Evolutionary conservation across 2,888 invertebrate genomes (phyloP), one percentile per base, ranked within the genome.

Genomic region (Tribolium freemani): DNA sequence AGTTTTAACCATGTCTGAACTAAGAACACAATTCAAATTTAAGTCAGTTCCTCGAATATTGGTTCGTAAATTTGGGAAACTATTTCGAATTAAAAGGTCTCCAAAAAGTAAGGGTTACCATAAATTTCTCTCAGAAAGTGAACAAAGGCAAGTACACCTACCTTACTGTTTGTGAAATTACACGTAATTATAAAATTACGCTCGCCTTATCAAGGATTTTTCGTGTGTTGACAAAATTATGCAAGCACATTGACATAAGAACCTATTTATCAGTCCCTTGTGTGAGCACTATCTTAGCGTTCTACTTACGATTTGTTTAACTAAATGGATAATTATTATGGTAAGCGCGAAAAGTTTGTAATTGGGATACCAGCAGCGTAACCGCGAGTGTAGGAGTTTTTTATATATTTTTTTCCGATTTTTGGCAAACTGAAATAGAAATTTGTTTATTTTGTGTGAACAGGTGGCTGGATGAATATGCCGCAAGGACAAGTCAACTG

Each of bases 381-480:
- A 2, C 16, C 1, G 16, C 16, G 16, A 16, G 16, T 16, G 16
- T 1, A 16, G 16, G 16, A 16, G 2, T 16, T 16, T 16, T 16
- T 16, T 31, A 31, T 31, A n/a, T n/a, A n/a, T n/a, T n/a, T n/a
- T n/a, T n/a, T n/a, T n/a, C n/a, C n/a, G n/a, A n/a, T n/a, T n/a
- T n/a, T n/a, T n/a, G n/a, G n/a, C n/a, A n/a, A n/a, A n/a, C n/a
- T n/a, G n/a, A n/a, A n/a, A n/a, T n/a, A n/a, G n/a, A n/a, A n/a
- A n/a, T n/a, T n/a, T n/a, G n/a, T n/a, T n/a, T n/a, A n/a, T n/a
- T n/a, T n/a, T n/a, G 74, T 72, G 71, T 88, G 88, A 56, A 84
- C 13, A 94, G 94, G 91, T 91, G 94, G 93, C 76, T 96, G 94
- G 95, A 94, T 93, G 93, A 91, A 87, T 90, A 91, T 93, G 86